Evolutionary conservation across 23 tunicate species (phyloP).

Genomic region (Phallusia fumigata): DNA sequence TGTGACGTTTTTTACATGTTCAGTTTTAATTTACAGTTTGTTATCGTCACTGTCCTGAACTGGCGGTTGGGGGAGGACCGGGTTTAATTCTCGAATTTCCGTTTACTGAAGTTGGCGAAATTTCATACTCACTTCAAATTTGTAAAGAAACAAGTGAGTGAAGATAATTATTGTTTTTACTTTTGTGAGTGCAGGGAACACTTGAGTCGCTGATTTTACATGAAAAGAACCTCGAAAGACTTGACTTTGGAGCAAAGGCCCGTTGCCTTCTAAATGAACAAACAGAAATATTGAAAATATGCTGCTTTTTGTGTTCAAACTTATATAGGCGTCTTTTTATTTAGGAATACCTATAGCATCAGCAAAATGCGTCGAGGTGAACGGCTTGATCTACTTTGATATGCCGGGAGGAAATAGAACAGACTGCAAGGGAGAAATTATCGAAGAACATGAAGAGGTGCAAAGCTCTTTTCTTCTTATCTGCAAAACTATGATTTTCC

Average conservation of each 20-base stretch:
- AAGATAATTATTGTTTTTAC: no score
- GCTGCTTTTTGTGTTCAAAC: no score
- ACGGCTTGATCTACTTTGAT: not conserved
- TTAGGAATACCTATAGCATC: not conserved
- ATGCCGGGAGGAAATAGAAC: conserved; percentile 6
- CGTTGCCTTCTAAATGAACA: no score
- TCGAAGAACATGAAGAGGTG: not conserved
- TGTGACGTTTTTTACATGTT: no score
- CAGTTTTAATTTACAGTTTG: not conserved
- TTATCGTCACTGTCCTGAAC: not conserved
- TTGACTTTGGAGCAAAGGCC: no score
- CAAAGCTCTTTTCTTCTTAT: no score
- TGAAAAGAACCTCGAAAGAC: no score
- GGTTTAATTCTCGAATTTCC: conserved; percentile 4
- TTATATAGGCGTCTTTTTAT: not conserved
- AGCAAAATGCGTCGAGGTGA: not conserved
- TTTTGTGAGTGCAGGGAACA: not conserved
- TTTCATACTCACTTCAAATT: conserved; percentile 8
- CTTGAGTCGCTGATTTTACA: no score
- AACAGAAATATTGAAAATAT: no score
- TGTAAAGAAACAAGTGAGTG: conserved; percentile 11
- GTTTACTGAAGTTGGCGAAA: conserved; percentile 10
- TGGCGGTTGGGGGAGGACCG: not conserved
- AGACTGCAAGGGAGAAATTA: not conserved
- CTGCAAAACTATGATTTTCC: no score